phyloP scores from a whole-genome alignment of 2,113 vertebrate genomes.

The Aegithalos caudatus region DNA sequence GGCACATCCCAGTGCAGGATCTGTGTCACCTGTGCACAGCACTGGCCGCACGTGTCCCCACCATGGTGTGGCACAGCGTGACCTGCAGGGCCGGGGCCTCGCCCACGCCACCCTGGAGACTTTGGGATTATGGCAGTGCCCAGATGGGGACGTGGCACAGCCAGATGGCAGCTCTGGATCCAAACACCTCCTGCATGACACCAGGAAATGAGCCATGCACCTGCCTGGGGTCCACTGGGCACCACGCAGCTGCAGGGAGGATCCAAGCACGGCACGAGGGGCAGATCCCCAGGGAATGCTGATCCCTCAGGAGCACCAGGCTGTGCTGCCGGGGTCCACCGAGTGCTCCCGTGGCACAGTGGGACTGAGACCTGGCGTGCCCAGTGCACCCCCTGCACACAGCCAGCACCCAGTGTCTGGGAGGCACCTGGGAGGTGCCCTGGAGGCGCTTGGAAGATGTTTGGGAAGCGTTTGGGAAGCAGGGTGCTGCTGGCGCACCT shows the following conservation, averaged over 20 bases:
- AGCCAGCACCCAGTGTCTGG: background rate
- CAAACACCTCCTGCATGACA: background rate
- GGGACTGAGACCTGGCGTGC: rapidly evolving
- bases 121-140: background rate
- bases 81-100: background rate
- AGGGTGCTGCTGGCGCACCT: background rate
- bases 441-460: background rate
- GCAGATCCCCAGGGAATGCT: background rate
- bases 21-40: background rate
- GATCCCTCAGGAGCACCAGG: background rate
- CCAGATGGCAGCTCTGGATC: background rate
- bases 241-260: rapidly evolving
- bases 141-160: background rate
- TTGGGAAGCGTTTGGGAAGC: background rate
- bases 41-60: background rate
- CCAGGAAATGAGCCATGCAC: rapidly evolving
- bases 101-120: background rate
- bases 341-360: rapidly evolving
- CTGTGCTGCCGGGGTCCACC: background rate
- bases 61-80: rapidly evolving
- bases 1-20: rapidly evolving
- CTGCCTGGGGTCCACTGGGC: rapidly evolving
- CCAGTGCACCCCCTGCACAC: rapidly evolving
- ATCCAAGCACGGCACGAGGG: rapidly evolving
- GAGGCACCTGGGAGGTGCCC: background rate